These are phyloP conservation scores for Enteromius mattozi DNA, from an alignment of 2,797 vertebrate species.

Conservation along the genomic window DNA sequence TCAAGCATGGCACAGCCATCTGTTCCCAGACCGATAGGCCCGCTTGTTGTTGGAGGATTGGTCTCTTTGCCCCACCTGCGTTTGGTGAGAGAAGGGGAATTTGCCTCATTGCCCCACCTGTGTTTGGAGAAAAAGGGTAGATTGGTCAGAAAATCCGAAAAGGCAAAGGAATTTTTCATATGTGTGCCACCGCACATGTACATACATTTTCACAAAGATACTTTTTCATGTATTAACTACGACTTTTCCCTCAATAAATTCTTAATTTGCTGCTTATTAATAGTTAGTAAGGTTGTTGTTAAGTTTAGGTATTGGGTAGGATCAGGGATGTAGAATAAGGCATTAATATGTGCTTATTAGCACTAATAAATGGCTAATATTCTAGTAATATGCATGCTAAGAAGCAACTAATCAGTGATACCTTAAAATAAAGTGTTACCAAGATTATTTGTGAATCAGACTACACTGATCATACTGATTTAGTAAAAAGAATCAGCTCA, in stretches of 20 bases:
- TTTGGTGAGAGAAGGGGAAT: slow-evolving; percentile 9
- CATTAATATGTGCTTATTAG: too few relatives aligned
- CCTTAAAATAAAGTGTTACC: too few relatives aligned
- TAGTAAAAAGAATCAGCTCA: background rate
- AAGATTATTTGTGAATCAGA: background rate
- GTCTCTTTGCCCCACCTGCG: slow-evolving; percentile 28
- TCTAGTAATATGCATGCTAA: too few relatives aligned
- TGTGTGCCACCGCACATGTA: too few relatives aligned
- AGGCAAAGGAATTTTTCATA: background rate
- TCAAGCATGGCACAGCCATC: slow-evolving; percentile 23
- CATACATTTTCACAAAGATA: background rate
- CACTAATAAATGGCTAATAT: too few relatives aligned
- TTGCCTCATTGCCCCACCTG: slow-evolving; percentile 7
- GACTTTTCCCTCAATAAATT: too few relatives aligned
- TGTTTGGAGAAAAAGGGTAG: background rate
- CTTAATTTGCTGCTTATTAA: too few relatives aligned
- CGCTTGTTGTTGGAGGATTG: slow-evolving; percentile 14
- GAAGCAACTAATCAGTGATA: too few relatives aligned
- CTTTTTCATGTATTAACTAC: background rate
- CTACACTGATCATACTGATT: background rate
- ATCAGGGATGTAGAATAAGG: too few relatives aligned
- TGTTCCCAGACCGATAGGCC: slow-evolving; percentile 40
- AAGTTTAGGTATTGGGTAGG: too few relatives aligned
- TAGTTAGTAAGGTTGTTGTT: too few relatives aligned
- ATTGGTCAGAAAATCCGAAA: slow-evolving; percentile 15